phyloP scores from a whole-genome alignment of 1,140 invertebrate genomes.

The Megalonaias nervosa region DNA sequence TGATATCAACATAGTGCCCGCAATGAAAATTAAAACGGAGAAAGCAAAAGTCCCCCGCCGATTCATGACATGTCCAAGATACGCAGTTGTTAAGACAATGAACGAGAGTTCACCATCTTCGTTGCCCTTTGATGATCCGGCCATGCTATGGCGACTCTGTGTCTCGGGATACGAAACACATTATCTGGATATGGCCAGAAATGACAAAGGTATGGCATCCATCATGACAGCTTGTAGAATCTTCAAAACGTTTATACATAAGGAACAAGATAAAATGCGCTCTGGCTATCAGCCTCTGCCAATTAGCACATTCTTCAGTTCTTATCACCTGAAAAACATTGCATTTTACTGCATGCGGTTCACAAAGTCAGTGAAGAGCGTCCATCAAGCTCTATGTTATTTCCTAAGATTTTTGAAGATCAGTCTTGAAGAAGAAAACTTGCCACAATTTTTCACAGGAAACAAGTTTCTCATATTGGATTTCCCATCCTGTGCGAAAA shows the following conservation, averaged over 20 bases:
- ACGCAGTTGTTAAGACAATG: slow-evolving; percentile 10
- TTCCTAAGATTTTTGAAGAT: background rate
- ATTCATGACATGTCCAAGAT: slow-evolving; percentile 8
- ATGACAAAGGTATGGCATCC: background rate
- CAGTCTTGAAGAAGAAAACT: background rate
- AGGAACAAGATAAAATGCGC: too few relatives aligned
- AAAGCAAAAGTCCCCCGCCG: background rate
- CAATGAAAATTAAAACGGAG: too few relatives aligned
- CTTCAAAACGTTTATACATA: background rate
- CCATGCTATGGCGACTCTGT: slow-evolving; percentile 4
- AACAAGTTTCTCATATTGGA: background rate
- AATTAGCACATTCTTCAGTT: slow-evolving; percentile 5
- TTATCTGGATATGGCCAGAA: slow-evolving; percentile 1
- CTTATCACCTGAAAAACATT: slow-evolving; percentile 26
- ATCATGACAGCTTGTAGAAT: slow-evolving; percentile 3
- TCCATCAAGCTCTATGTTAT: background rate
- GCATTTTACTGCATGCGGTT: slow-evolving; percentile 9
- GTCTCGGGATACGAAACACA: slow-evolving; percentile 17
- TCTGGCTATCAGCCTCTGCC: slow-evolving; percentile 6
- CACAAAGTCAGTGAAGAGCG: background rate
- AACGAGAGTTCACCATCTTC: background rate
- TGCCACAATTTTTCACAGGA: background rate
- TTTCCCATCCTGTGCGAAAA: background rate
- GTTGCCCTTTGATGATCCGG: background rate
- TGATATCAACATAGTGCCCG: background rate